These are phyloP conservation scores for Leptinotarsa peninsularis DNA, from an alignment of 2,888 invertebrate genomes.

Conservation along the genomic window DNA sequence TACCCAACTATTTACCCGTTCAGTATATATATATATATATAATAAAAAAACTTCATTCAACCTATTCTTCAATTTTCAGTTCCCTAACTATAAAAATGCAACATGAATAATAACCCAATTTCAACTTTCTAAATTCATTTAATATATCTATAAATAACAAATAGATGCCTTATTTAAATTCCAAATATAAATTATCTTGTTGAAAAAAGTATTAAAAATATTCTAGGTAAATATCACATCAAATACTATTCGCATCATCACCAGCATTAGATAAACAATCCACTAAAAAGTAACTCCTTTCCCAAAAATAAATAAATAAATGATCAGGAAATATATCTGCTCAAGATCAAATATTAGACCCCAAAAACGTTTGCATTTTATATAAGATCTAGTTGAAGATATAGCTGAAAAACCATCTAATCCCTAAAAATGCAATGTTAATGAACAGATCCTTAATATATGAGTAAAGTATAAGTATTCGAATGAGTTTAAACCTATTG, in stretches of 20 bases:
- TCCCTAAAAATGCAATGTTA: slow-evolving; percentile 1
- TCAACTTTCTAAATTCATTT: slow-evolving; percentile 17
- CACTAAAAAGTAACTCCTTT: slow-evolving; percentile 29
- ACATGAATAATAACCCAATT: not conserved
- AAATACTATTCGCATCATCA: slow-evolving; percentile 45
- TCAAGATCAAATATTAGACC: not conserved
- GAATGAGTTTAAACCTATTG: not conserved
- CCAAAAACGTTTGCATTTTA: not conserved
- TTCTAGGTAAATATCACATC: slow-evolving; percentile 44
- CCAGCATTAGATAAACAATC: slow-evolving; percentile 37
- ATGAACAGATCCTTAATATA: slow-evolving; percentile 9
- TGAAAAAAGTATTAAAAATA: slow-evolving; percentile 33
- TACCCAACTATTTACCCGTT: no score
- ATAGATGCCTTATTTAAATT: slow-evolving; percentile 21
- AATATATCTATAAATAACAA: slow-evolving; percentile 11
- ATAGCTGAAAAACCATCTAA: not conserved
- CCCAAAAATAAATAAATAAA: slow-evolving; percentile 27
- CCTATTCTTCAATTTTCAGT: no score
- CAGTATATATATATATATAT: no score
- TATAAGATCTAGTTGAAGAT: not conserved
- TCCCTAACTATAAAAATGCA: no score
- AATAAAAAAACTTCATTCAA: no score
- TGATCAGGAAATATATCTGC: not conserved
- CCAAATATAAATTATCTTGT: slow-evolving; percentile 19
- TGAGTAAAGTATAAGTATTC: slow-evolving; percentile 1